Conservation (phyloP, 1,140 invertebrate species). For the Pseudomyrmex flavicornis region DNA sequence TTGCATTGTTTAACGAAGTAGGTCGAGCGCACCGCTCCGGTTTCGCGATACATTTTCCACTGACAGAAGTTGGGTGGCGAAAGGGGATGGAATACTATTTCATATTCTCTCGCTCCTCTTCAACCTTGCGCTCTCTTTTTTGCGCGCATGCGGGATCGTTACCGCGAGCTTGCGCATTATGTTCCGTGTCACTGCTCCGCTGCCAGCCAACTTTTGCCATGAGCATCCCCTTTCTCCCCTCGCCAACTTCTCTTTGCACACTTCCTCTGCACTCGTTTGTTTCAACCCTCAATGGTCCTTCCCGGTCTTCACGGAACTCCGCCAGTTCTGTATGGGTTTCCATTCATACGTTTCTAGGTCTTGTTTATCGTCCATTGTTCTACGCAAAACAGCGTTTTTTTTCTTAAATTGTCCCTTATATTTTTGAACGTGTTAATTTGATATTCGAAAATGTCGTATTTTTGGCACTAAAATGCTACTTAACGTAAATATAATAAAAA, state of each 20-base stretch:
- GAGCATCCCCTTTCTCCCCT: too few relatives aligned
- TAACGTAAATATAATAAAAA: too few relatives aligned
- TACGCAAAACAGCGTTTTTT: background rate
- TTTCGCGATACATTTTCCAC: conserved; percentile 53
- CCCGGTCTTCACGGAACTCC: conserved; percentile 6
- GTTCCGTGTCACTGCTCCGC: conserved; percentile 39
- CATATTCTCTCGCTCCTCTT: conserved; percentile 24
- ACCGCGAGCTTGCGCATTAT: conserved; percentile 56
- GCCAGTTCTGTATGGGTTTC: background rate
- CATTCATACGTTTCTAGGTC: conserved; percentile 33
- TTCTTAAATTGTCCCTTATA: conserved; percentile 18
- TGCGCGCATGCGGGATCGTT: conserved; percentile 34
- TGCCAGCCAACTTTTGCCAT: conserved; percentile 35
- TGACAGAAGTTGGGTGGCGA: background rate
- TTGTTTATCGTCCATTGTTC: background rate
- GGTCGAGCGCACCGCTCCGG: conserved; percentile 29
- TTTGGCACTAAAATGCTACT: background rate
- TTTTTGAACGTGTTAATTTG: conserved; percentile 16
- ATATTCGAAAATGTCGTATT: background rate
- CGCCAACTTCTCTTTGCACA: background rate
- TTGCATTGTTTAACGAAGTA: conserved; percentile 46
- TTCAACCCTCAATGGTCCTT: conserved; percentile 45
- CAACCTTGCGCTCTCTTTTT: conserved; percentile 21
- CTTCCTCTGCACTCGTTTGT: conserved; percentile 35
- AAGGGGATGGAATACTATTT: conserved; percentile 1